Conservation (phyloP, 2,113 vertebrate species). For the Falcunculus frontatus region DNA sequence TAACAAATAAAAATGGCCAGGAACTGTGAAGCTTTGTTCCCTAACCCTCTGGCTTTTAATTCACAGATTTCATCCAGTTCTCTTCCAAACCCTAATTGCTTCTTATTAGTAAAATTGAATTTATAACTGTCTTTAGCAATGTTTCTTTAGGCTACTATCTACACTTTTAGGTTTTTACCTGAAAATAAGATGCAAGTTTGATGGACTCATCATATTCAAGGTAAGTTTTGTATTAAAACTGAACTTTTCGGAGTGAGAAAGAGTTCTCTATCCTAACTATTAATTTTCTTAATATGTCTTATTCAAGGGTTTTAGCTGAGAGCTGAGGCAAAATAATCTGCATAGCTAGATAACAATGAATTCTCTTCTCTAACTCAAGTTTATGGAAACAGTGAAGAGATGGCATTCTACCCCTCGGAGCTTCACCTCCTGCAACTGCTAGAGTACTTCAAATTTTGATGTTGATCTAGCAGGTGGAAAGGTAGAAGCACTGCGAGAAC, state of each 20-base stretch:
- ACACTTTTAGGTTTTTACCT: background rate
- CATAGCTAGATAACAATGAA: background rate
- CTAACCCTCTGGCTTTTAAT: background rate
- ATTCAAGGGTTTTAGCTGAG: background rate
- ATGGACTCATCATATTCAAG: background rate
- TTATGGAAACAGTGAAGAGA: background rate
- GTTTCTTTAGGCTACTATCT: background rate
- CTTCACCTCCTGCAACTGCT: background rate
- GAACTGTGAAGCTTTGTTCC: background rate
- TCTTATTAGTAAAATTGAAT: constrained; percentile 10
- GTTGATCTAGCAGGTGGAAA: background rate
- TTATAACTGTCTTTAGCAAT: background rate
- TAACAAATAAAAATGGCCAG: background rate
- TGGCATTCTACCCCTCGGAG: background rate
- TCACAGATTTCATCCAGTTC: background rate
- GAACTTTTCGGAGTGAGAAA: background rate
- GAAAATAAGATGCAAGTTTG: background rate
- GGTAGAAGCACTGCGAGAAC: background rate
- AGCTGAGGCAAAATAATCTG: background rate
- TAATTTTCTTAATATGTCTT: background rate
- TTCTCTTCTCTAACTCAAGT: background rate
- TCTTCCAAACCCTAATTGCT: background rate
- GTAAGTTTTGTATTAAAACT: background rate
- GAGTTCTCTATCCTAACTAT: background rate
- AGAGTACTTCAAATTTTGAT: background rate